Conservation (phyloP, 2,113 vertebrate species). For the Heteronetta atricapilla region DNA sequence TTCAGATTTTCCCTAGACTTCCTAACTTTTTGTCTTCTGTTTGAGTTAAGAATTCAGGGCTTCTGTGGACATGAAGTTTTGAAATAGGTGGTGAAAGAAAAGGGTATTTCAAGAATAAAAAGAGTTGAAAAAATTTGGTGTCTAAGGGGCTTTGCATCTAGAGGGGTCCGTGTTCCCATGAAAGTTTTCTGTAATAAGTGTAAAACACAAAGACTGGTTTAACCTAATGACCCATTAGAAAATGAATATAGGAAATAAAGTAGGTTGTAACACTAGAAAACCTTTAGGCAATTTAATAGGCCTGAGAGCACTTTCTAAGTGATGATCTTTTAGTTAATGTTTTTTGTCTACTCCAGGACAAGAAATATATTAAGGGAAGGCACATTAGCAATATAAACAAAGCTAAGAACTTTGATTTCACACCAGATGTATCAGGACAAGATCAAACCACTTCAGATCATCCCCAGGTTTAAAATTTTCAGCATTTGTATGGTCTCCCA, state of each 20-base stretch:
- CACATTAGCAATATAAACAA: neutral
- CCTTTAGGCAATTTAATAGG: neutral
- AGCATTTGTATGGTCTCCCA: neutral
- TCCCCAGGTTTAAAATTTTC: rapidly evolving
- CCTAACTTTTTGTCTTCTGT: neutral
- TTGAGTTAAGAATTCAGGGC: neutral
- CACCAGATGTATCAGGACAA: neutral
- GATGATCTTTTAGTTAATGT: neutral
- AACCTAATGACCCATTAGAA: neutral
- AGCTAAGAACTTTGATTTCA: neutral
- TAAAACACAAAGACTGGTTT: neutral
- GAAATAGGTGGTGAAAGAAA: neutral
- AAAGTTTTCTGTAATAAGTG: neutral
- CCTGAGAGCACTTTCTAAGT: neutral
- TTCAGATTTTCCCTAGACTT: neutral
- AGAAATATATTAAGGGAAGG: neutral
- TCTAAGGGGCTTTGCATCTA: neutral
- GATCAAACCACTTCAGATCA: neutral
- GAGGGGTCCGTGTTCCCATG: neutral
- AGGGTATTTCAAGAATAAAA: neutral
- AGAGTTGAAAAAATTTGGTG: neutral
- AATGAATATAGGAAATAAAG: neutral
- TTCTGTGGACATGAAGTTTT: neutral
- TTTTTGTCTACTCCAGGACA: neutral
- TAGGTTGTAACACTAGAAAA: neutral